Evolutionary conservation across 2,888 invertebrate genomes (phyloP).

Genomic region (Nycteola revayana): DNA sequence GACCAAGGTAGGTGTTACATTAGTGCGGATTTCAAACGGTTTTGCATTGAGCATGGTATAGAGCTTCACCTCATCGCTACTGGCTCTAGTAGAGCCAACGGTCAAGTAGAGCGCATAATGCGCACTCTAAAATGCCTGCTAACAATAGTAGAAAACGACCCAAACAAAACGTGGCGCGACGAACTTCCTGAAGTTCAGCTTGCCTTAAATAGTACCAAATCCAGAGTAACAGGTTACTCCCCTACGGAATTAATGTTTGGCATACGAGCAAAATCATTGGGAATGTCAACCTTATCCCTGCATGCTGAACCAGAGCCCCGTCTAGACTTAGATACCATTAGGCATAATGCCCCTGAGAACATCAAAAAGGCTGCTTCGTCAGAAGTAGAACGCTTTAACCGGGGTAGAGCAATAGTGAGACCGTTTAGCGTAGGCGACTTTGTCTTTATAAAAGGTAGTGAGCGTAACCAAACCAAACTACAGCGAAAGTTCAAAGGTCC

Average conservation of each 20-base stretch:
- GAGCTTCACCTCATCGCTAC: slow-evolving; percentile 4
- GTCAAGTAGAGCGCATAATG: slow-evolving; percentile 5
- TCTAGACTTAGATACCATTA: background rate
- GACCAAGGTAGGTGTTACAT: slow-evolving; percentile 4
- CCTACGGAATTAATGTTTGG: slow-evolving; percentile 30
- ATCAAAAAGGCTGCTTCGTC: background rate
- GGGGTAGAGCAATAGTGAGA: slow-evolving; percentile 2
- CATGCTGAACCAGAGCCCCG: background rate
- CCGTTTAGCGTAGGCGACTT: slow-evolving; percentile 5
- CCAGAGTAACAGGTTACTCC: slow-evolving; percentile 20
- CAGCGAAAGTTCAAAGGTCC: slow-evolving; percentile 10
- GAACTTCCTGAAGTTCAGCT: slow-evolving; percentile 24
- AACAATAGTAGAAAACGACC: slow-evolving; percentile 3
- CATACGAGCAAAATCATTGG: slow-evolving; percentile 13
- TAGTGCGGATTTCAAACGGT: slow-evolving; percentile 1
- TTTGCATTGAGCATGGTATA: slow-evolving; percentile 2
- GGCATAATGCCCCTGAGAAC: background rate
- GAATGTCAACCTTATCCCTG: background rate
- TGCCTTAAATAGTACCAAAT: slow-evolving; percentile 25
- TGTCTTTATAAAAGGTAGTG: slow-evolving; percentile 6
- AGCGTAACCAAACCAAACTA: slow-evolving; percentile 9
- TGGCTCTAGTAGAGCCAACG: too few species aligned
- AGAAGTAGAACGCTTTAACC: slow-evolving; percentile 1
- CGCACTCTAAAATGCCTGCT: slow-evolving; percentile 2
- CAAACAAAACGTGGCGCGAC: slow-evolving; percentile 24